phyloP scores from a whole-genome alignment of 2,888 invertebrate species.

The Napeogenes inachia region DNA sequence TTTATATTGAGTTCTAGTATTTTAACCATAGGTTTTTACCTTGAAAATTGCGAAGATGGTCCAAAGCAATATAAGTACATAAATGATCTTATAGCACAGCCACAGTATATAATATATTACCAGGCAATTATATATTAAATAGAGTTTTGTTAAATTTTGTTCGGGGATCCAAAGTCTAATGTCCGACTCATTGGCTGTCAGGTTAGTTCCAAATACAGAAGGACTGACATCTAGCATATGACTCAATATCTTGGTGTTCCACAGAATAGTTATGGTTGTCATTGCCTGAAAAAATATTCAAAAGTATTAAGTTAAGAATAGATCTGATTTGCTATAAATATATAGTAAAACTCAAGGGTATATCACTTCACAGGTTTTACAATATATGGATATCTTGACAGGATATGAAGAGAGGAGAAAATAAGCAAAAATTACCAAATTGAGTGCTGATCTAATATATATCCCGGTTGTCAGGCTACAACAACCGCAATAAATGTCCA shows the following conservation, averaged over 20 bases:
- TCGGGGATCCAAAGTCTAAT: not conserved
- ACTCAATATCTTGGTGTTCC: constrained; percentile 15
- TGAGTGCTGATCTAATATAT: constrained; percentile 28
- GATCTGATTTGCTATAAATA: no score
- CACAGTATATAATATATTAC: constrained; percentile 21
- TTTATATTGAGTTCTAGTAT: no score
- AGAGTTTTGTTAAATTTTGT: not conserved
- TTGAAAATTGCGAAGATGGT: constrained; percentile 26
- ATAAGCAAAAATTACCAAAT: constrained; percentile 19
- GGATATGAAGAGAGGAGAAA: not conserved
- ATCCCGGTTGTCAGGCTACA: constrained; percentile 31
- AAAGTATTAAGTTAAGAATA: no score
- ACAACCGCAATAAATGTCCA: constrained; percentile 30
- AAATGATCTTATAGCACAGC: constrained; percentile 22
- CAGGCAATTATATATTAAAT: constrained; percentile 11
- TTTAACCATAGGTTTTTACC: constrained; percentile 9
- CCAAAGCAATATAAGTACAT: constrained; percentile 14
- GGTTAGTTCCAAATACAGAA: constrained; percentile 1
- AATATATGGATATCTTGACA: no score
- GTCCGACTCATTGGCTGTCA: constrained; percentile 10
- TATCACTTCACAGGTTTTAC: no score
- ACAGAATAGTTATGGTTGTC: not conserved
- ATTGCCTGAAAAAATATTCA: constrained; percentile 13
- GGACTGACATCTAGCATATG: constrained; percentile 2
- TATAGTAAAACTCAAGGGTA: no score